Evolutionary conservation across 1,140 invertebrate genomes (phyloP), one percentile per base, ranked within the genome.

Genomic region (Anagrus nilaparvatae): DNA sequence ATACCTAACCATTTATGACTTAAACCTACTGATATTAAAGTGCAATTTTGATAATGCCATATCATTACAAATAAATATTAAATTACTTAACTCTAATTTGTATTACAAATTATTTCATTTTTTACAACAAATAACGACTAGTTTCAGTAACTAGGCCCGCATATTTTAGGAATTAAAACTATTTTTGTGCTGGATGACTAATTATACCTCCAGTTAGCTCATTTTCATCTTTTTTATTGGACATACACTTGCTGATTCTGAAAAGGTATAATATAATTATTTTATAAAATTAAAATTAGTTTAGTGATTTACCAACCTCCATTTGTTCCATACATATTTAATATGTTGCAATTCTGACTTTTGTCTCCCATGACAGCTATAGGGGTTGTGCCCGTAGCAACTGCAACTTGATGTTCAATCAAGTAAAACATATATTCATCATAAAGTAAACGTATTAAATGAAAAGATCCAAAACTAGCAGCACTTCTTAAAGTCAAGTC

Each of bases 371-470:
- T 95, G 40, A 97, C 90, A 49, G 90, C 88, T 60, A 97, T 96
- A 30, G 91, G 88, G 40, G 93, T 91, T 53, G 87, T 82, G 28
- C 83, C 83, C 27, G 82, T 85, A 19, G 88, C 88, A 57, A 84
- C 76, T 16, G 96, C 95, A 18, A 99, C 91, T 65, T 91, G 84
- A 63, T 95, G 88, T 68, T 99, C 96, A 50, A 99, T 89, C 48
- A 98, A 74, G 67, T 96, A 98, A 72, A 96, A 96, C 85, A 99
- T 96, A 62, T 98, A 99, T 65, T 99, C 97, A 65, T 99, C 95
- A 65, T 95, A 98, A 16, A 99, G 73, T 48, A 99, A 72, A 31
- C 95, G 81, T 55, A 99, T 95, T 32, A 99, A 75, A 73, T 99
- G 97, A 71, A 99, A 99, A 41, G 92, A 97, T 25, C 96, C 97